A percentile compares a stretch with the other conserved stretches of the same genome.
These are phyloP conservation scores for Scaeva pyrastri DNA, from an alignment of 2,888 invertebrate species.

Conservation along the genomic window DNA sequence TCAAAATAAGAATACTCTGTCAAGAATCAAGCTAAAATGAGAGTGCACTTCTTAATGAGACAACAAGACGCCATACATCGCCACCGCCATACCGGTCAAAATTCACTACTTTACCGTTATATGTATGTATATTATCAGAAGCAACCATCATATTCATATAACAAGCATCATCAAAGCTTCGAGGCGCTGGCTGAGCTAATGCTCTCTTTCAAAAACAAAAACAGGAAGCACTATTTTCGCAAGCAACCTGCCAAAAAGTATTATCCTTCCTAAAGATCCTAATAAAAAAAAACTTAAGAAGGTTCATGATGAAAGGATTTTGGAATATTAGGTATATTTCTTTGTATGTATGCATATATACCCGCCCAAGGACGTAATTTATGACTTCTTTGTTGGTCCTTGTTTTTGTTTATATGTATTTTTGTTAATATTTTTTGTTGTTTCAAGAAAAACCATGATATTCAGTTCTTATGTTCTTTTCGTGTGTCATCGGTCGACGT, in stretches of 20 bases:
- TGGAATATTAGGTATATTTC: constrained; percentile 31
- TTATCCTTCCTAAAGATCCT: constrained; percentile 51
- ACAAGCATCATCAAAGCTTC: constrained; percentile 16
- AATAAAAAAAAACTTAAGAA: constrained; percentile 38
- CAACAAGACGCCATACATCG: constrained; percentile 62
- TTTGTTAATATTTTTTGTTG: background rate
- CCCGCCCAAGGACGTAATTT: constrained; percentile 56
- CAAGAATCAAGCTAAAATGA: constrained; percentile 58
- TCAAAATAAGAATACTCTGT: constrained; percentile 49
- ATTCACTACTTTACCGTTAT: background rate
- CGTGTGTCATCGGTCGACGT: background rate
- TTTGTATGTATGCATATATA: background rate
- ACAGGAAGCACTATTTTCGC: constrained; percentile 44
- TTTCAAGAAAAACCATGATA: background rate
- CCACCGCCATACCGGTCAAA: background rate
- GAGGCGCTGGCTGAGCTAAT: background rate
- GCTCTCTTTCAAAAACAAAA: constrained; percentile 1
- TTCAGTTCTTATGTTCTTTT: constrained; percentile 10
- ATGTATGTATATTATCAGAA: too few relatives aligned
- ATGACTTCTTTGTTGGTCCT: constrained; percentile 45
- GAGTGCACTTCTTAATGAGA: constrained; percentile 67
- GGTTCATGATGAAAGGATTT: constrained; percentile 62
- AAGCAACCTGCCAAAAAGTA: constrained; percentile 68
- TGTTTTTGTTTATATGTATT: background rate
- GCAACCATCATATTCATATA: background rate